These are phyloP conservation scores for Sminthurides aquaticus DNA, from an alignment of 2,888 invertebrate genomes.

Conservation along the genomic window DNA sequence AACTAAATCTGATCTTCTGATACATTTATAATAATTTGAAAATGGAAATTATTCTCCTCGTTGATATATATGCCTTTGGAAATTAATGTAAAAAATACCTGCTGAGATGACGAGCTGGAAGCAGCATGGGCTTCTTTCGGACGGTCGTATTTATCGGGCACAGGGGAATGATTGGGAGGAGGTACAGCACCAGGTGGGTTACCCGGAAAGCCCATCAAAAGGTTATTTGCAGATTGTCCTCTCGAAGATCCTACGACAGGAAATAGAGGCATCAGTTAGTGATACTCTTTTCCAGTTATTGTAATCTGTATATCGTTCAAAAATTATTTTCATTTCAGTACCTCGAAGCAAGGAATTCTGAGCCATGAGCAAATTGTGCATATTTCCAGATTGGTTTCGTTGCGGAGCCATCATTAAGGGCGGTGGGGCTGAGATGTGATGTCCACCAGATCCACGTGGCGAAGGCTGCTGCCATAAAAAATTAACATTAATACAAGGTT, in stretches of 20 bases:
- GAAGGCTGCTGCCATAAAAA: constrained; percentile 50
- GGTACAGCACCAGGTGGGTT: constrained; percentile 43
- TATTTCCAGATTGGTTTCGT: constrained; percentile 48
- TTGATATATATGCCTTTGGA: too few species aligned
- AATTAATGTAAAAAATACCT: too few species aligned
- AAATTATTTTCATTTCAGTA: constrained; percentile 29
- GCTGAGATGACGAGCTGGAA: constrained; percentile 34
- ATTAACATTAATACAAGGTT: neutral
- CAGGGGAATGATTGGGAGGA: constrained; percentile 37
- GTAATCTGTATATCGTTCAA: neutral
- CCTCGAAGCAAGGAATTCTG: constrained; percentile 51
- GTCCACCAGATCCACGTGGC: constrained; percentile 47
- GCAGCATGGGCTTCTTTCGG: constrained; percentile 44
- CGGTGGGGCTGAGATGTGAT: constrained; percentile 51
- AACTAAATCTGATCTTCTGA: too few species aligned
- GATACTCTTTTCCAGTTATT: too few species aligned
- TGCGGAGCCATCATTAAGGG: constrained; percentile 53
- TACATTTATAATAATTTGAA: too few species aligned
- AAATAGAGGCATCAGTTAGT: constrained; percentile 1
- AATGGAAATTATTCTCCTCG: too few species aligned
- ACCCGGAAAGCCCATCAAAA: constrained; percentile 41
- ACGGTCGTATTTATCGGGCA: constrained; percentile 41
- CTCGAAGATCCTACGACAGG: constrained; percentile 11
- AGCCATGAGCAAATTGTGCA: constrained; percentile 50
- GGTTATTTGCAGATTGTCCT: constrained; percentile 34